Conservation (phyloP, 2,797 vertebrate genomes). For the Gadopsis marmoratus region DNA sequence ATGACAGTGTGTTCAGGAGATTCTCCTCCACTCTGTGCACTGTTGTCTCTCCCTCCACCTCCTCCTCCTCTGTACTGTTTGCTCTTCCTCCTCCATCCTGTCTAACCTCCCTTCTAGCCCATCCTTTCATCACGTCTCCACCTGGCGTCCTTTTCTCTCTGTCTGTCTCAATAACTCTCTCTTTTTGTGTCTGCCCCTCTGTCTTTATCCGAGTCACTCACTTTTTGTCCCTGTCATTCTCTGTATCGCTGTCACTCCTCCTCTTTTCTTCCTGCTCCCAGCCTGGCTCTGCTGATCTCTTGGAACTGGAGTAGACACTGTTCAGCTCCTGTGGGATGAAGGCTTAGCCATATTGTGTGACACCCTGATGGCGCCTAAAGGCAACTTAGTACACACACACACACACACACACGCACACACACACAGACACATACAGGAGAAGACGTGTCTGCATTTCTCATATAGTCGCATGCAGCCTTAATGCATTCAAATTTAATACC, state of each 20-base stretch:
- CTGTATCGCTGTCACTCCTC: slow-evolving; percentile 27
- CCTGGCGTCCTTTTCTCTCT: slow-evolving; percentile 8
- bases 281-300: slow-evolving; percentile 59
- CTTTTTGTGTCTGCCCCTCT: slow-evolving; percentile 41
- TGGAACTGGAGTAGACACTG: slow-evolving; percentile 63
- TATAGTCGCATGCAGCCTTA: slow-evolving; percentile 7
- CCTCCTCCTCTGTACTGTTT: slow-evolving; percentile 1
- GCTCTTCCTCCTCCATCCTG: slow-evolving; percentile 20
- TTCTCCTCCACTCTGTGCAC: slow-evolving; percentile 11
- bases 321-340: slow-evolving; percentile 62
- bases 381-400: slow-evolving; percentile 32
- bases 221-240: slow-evolving; percentile 52
- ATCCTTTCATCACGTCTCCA: slow-evolving; percentile 13
- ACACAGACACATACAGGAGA: slow-evolving; percentile 8
- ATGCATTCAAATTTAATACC: slow-evolving; percentile 37
- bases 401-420: slow-evolving; percentile 9
- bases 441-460: slow-evolving; percentile 27
- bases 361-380: slow-evolving; percentile 65
- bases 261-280: slow-evolving; percentile 40
- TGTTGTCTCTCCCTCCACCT: slow-evolving; percentile 15
- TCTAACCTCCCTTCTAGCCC: slow-evolving; percentile 11
- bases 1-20: slow-evolving; percentile 18
- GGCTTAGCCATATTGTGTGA: slow-evolving; percentile 72
- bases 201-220: slow-evolving; percentile 46
- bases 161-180: slow-evolving; percentile 22